These are phyloP conservation scores for Erebia ligea DNA, from an alignment of 2,888 invertebrate species.

Conservation along the genomic window DNA sequence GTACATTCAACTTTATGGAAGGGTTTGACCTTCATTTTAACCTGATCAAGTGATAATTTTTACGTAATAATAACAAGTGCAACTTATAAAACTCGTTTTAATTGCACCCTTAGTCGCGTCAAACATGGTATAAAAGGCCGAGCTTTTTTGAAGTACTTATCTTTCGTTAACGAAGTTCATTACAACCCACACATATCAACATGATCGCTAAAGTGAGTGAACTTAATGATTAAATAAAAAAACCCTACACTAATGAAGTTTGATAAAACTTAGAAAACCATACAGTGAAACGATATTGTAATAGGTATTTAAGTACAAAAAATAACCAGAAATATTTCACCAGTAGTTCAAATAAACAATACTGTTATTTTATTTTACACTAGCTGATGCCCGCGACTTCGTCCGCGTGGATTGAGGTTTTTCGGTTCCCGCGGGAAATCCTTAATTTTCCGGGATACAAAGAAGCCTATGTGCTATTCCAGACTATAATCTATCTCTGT, in stretches of 20 bases:
- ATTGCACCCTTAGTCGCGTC: constrained; percentile 11
- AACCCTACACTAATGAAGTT: neutral
- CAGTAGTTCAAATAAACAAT: too few species aligned
- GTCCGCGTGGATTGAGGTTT: too few species aligned
- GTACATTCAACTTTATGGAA: constrained; percentile 13
- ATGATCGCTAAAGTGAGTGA: constrained; percentile 59
- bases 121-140: constrained; percentile 53
- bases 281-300: neutral
- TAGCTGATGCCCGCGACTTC: too few species aligned
- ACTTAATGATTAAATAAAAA: neutral
- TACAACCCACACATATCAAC: constrained; percentile 46
- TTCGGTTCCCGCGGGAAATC: too few species aligned
- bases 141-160: constrained; percentile 45
- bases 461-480: too few species aligned
- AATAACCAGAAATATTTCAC: too few species aligned
- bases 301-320: too few species aligned
- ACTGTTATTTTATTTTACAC: too few species aligned
- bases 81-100: constrained; percentile 25
- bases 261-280: neutral
- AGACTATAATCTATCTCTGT: too few species aligned
- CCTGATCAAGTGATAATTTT: constrained; percentile 23
- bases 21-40: constrained; percentile 26
- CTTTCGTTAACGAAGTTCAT: constrained; percentile 54
- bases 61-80: constrained; percentile 19
- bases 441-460: too few species aligned